Percentiles rank a stretch among this genome's conserved stretches.
Conservation (phyloP, 1,140 invertebrate species). For the Apis florea region DNA sequence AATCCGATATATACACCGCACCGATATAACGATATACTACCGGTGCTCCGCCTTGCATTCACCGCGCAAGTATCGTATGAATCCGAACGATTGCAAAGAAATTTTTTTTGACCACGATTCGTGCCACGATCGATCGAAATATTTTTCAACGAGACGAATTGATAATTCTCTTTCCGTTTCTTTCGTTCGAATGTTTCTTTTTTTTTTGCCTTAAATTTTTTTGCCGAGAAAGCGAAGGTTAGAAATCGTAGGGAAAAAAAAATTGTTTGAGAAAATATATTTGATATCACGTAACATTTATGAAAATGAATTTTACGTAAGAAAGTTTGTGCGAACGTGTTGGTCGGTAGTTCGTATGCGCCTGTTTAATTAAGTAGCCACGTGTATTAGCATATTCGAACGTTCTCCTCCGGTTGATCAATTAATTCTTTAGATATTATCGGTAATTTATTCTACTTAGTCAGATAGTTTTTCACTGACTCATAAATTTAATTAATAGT, state of each 20-base stretch:
- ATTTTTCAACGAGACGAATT: background rate
- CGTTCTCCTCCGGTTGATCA: background rate
- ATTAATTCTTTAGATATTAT: slow-evolving; percentile 37
- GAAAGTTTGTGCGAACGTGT: background rate
- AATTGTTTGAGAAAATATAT: no score
- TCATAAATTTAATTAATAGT: slow-evolving; percentile 47
- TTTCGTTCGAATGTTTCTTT: background rate
- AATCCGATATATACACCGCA: slow-evolving; percentile 8
- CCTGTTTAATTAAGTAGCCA: slow-evolving; percentile 5
- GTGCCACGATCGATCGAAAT: background rate
- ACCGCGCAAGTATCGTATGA: background rate
- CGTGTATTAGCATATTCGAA: slow-evolving; percentile 11
- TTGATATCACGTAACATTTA: no score
- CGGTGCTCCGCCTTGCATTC: slow-evolving; percentile 49
- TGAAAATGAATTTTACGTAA: background rate
- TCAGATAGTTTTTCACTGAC: slow-evolving; percentile 41
- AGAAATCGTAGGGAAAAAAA: no score
- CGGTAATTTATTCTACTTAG: slow-evolving; percentile 35
- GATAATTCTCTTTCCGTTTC: no score
- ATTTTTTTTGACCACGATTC: background rate
- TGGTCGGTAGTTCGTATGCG: background rate
- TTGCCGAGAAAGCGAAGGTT: no score
- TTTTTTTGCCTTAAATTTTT: no score
- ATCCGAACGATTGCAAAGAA: background rate
- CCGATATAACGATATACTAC: background rate